Base-by-base conservation (phyloP, 1,140 invertebrate genomes). In the Elysia chlorotica region DNA sequence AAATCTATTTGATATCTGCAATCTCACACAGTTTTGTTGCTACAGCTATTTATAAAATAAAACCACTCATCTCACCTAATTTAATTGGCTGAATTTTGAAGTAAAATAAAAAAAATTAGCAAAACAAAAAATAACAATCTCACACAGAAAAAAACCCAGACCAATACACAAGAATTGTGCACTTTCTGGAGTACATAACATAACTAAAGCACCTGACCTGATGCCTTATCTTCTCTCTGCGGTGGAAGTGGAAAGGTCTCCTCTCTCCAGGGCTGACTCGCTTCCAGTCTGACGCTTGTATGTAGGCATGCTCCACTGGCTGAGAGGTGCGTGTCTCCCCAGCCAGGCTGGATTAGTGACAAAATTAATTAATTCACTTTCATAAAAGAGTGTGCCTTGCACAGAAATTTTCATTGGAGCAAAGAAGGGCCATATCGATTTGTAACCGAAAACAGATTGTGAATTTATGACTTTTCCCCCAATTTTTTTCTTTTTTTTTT, bases 181-280 rank as follows among this genome's bases (percentile, higher is more conserved):
- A 10, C 10, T 59, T 59, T 59, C 14, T 6, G 10, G 25, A 59
- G 56, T 17, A 59, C n/a, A 14, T 48, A 14, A 14, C n/a, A 48
- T 48, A 48, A 48, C 41, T 48, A 10, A 48, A 48, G 10, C n/a
- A 17, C 17, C 10, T 70, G 74, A 88, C 87, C 81, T 87, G 85
- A 59, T 89, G 88, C 68, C 88, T 79, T 0, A 86, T 82, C 77
- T 88, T 89, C n/a, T 94, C 93, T 82, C 93, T 90, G 31, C 90
- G 91, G 73, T 93, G 93, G 87, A 88, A 84, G 30, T 82, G 71
- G 74, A 88, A 87, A 31, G 86, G 78, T 41, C 82, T 75, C 63
- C 82, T 79, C 69, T 84, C 79, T 10, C 78, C 81, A n/a, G 84
- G 77, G n/a, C 68, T 72, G 2, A 87, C 87, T 56, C 74, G 75